Conservation (phyloP, 1,140 invertebrate species). For the Bombus balteatus region DNA sequence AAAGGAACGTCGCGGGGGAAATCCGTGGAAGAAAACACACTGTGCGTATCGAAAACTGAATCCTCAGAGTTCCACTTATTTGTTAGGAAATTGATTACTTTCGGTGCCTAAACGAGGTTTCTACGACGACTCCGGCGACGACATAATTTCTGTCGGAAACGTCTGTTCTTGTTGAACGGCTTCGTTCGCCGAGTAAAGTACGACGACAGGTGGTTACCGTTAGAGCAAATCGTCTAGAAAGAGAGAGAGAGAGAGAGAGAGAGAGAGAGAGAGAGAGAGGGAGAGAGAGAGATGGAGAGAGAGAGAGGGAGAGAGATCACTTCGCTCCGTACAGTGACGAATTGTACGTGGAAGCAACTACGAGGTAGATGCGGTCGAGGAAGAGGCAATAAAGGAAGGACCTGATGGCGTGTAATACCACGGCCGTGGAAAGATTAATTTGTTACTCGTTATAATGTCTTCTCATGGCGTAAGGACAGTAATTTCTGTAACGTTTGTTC, state of each 20-base stretch:
- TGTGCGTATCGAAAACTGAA: not conserved
- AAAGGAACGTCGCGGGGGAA: not conserved
- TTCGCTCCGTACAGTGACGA: constrained; percentile 43
- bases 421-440: constrained; percentile 30
- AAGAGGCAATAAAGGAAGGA: constrained; percentile 29
- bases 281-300: no score
- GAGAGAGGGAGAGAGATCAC: constrained; percentile 16
- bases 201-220: constrained; percentile 56
- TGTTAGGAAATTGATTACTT: constrained; percentile 19
- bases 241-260: not conserved
- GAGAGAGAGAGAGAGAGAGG: not conserved
- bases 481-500: not conserved
- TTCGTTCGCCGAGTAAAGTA: constrained; percentile 17
- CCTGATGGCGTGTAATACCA: constrained; percentile 19
- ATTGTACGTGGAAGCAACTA: constrained; percentile 28
- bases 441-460: constrained; percentile 26
- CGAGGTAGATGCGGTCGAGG: constrained; percentile 9
- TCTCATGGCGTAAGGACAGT: not conserved
- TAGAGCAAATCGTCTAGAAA: constrained; percentile 15
- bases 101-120: constrained; percentile 30
- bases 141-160: constrained; percentile 30
- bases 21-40: no score
- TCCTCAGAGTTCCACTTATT: not conserved
- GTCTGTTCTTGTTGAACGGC: constrained; percentile 13
- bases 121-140: not conserved